Conservation (phyloP, 2,888 invertebrate genomes). For the Sphaeridia pumilis region DNA sequence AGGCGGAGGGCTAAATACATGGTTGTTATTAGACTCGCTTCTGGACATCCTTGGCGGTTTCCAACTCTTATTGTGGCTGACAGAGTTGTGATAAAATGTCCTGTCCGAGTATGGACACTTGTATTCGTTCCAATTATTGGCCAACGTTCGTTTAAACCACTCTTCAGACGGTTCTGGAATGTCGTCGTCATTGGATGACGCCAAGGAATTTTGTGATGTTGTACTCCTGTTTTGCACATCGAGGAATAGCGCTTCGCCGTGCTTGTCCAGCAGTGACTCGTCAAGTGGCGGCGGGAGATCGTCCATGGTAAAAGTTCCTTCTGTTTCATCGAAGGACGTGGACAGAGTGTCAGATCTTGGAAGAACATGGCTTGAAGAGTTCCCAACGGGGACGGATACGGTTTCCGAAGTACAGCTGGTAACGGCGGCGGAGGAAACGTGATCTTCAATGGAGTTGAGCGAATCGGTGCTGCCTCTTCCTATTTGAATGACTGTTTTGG, state of each 20-base stretch:
- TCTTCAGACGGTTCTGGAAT: slow-evolving; percentile 9
- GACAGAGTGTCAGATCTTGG: background rate
- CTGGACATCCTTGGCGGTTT: slow-evolving; percentile 31
- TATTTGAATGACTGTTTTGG: background rate
- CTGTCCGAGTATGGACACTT: slow-evolving; percentile 21
- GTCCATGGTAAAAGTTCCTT: too few relatives aligned
- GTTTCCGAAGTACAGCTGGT: background rate
- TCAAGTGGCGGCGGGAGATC: background rate
- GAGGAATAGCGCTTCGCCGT: background rate
- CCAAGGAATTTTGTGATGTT: background rate
- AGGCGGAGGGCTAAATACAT: slow-evolving; percentile 38
- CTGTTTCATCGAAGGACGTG: background rate
- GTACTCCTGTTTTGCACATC: background rate
- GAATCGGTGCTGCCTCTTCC: background rate
- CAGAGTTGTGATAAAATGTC: slow-evolving; percentile 32
- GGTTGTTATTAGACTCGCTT: slow-evolving; percentile 15
- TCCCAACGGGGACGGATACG: too few relatives aligned
- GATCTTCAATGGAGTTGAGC: background rate
- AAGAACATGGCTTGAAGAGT: background rate
- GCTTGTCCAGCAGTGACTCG: too few relatives aligned
- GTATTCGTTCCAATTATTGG: slow-evolving; percentile 34
- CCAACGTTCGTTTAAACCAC: slow-evolving; percentile 22
- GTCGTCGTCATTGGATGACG: background rate
- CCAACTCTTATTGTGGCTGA: slow-evolving; percentile 30
- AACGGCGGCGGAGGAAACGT: background rate